Evolutionary conservation across 1,140 invertebrate species (phyloP).

Genomic region (Mactra quadrangularis): DNA sequence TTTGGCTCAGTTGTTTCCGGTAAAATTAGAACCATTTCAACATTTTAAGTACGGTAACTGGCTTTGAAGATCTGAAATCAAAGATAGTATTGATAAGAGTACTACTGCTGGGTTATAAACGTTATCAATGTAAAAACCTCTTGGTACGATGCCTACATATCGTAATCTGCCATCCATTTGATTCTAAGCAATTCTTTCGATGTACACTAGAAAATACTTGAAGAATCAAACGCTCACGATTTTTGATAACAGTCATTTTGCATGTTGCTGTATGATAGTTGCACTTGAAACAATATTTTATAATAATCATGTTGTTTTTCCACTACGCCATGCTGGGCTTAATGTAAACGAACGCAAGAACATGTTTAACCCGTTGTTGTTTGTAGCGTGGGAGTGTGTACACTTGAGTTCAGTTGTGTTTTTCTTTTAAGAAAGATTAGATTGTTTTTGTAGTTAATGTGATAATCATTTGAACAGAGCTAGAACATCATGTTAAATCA

Average conservation of each 20-base stretch:
- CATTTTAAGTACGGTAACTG: conserved; percentile 29
- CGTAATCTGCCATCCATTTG: neutral
- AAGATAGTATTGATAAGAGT: conserved; percentile 21
- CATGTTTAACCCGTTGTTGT: too few species aligned
- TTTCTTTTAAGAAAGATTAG: too few species aligned
- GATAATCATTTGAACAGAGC: too few species aligned
- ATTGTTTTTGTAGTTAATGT: too few species aligned
- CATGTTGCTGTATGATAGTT: too few species aligned
- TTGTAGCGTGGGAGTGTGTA: too few species aligned
- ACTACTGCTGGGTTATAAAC: neutral
- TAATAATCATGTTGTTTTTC: too few species aligned
- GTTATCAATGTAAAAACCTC: neutral
- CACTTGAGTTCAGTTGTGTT: too few species aligned
- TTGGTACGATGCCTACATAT: neutral
- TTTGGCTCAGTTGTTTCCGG: conserved; percentile 33
- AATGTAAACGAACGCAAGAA: too few species aligned
- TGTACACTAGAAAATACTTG: neutral
- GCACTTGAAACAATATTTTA: too few species aligned
- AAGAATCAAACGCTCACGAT: neutral
- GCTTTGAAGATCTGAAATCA: conserved; percentile 40
- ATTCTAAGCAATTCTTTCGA: neutral
- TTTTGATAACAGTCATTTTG: neutral
- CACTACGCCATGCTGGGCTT: too few species aligned
- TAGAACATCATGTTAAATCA: too few species aligned
- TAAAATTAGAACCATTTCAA: conserved; percentile 2